Base-by-base conservation (phyloP, 2,888 invertebrate genomes). In the Ceriagrion tenellum region DNA sequence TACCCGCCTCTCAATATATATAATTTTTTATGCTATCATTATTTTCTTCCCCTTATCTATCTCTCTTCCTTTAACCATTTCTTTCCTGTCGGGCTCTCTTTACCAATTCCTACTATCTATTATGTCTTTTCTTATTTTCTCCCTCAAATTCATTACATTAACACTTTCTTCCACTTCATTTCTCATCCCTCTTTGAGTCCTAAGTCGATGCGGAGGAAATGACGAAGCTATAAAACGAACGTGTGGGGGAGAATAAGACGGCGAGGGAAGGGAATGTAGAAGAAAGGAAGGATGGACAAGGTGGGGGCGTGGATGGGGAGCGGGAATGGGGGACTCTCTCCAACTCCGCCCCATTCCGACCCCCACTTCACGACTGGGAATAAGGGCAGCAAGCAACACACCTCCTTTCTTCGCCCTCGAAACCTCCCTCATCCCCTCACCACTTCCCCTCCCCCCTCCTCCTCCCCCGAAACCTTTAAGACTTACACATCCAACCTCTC, bases 301-400 rank as follows among this genome's bases (percentile, higher is more conserved):
- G 16, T 26, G 81, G n/a, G 12, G 81, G 30, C 6, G 1, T 8
- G 35, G 81, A 69, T 35, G 35, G 81, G 35, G 35, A 18, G 35
- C 30, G 35, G 69, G 30, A 35, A 35, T 3, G 81, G 81, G 35
- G 69, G 26, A 1, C 59, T 59, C 20, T 16, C 59, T 59, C 59
- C 59, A 6, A 59, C 35, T 81, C 35, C 81, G 13, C 69, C n/a
- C 69, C 69, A 26, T 10, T n/a, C 69, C 69, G 35, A 81, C 69
- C 26, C 69, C 69, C 20, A n/a, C n/a, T 6, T 35, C 13, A 81
- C 16, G 81, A 35, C 81, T 30, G 81, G 81, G 81, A 81, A 81
- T 81, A 81, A 30, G 81, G 81, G 35, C 81, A 81, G 81, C 81
- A 81, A 81, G 81, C 81, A 35, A 81, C 81, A 81, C 81, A 26